Evolutionary conservation across 2,888 invertebrate species (phyloP), one percentile per base, ranked within the genome.

Genomic region (Idaea dimidiata): DNA sequence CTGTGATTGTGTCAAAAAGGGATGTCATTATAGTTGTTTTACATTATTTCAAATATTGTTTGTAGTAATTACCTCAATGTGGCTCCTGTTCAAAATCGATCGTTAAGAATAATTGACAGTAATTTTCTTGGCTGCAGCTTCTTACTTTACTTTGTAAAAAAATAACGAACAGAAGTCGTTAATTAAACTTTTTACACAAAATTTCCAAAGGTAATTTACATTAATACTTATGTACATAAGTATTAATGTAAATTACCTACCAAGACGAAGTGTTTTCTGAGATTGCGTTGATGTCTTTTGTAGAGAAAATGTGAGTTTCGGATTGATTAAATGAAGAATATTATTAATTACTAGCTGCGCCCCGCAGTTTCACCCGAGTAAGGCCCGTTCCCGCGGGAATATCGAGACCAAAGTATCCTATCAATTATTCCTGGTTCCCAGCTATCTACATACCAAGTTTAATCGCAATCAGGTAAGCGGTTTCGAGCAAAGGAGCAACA

Each of bases 81-180:
- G 68, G 66, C 69, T 73, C 66, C 64, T 58, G 33, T 63, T 72
- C 62, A 75, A 74, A 67, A 73, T 74, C 14, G 71, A 78, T 80
- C 68, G 73, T 84, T 84, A 78, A 70, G 71, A 71, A 73, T 78
- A 82, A 84, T 82, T 76, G 80, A 75, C 77, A 69, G 72, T 71
- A 79, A 80, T 76, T 81, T 80, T 78, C 10, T 43, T 43, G 43
- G 43, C 10, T 43, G 6, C 3, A 43, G 10, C 7, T 14, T 43
- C 14, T 3, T 33, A 33, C 3, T 6, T 33, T 33, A 33, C 24
- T 24, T 24, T 24, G 33, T 33, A 7, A 33, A 33, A 32, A 33
- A 33, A 7, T 33, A 43, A 14, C 7, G 2, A 8, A 8, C 1
- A 43, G 6, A 14, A 43, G 3, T 43, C 14, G 43, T 14, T 1